These are phyloP conservation scores for Trachelus stipa DNA, from an alignment of 2,888 invertebrate genomes.

Conservation along the genomic window DNA sequence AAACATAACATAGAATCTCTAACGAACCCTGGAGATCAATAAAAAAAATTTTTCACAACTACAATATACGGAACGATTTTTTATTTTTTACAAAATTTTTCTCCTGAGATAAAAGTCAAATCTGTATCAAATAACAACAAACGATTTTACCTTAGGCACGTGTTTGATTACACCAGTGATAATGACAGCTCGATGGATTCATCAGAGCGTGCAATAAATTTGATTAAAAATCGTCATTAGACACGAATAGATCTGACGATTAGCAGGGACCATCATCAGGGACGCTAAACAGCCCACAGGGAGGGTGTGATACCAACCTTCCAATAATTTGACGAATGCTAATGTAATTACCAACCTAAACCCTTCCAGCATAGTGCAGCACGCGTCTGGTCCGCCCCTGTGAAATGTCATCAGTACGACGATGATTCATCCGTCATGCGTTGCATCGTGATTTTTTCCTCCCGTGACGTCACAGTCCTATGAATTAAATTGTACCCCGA, in stretches of 20 bases:
- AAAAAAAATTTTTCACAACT: background rate
- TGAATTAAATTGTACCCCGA: background rate
- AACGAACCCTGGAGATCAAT: background rate
- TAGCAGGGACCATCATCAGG: background rate
- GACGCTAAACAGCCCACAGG: background rate
- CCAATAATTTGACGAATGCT: conserved; percentile 19
- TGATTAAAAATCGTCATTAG: background rate
- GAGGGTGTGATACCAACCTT: conserved; percentile 10
- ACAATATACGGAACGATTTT: background rate
- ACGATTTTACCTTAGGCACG: background rate
- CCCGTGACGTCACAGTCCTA: background rate
- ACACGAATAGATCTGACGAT: background rate
- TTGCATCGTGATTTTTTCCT: background rate
- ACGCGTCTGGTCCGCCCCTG: background rate
- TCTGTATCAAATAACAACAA: background rate
- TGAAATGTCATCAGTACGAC: background rate
- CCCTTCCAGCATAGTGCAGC: conserved; percentile 4
- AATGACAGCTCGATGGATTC: background rate
- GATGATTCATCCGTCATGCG: background rate
- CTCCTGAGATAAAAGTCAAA: no score
- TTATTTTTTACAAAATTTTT: background rate
- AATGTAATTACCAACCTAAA: conserved; percentile 20
- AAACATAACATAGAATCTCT: background rate
- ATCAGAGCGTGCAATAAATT: background rate
- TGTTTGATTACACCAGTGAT: background rate